A percentile compares a stretch with the other conserved stretches of the same genome.
Conservation (phyloP, 2,888 invertebrate species). For the Galerucella pusilla region DNA sequence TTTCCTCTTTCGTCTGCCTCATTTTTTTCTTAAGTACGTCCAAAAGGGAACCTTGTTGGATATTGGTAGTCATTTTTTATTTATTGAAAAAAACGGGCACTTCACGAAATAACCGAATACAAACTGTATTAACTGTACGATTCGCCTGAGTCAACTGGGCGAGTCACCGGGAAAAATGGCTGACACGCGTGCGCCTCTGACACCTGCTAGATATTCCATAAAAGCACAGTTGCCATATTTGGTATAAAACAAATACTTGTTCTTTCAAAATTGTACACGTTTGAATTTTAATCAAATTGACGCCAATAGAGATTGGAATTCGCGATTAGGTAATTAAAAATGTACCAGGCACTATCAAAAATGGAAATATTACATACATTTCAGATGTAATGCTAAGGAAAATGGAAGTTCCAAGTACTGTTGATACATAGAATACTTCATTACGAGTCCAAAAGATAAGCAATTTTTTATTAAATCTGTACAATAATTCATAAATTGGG, state of each 20-base stretch:
- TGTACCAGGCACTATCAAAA: not conserved
- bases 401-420: no score
- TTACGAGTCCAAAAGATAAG: no score
- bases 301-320: not conserved
- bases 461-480: no score
- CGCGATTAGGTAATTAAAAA: not conserved
- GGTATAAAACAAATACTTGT: not conserved
- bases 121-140: conserved; percentile 29
- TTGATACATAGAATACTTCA: no score
- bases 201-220: conserved; percentile 51
- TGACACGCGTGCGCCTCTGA: conserved; percentile 58
- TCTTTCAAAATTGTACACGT: not conserved
- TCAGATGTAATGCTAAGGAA: no score
- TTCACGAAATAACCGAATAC: conserved; percentile 38
- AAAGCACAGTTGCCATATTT: conserved; percentile 22
- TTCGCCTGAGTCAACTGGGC: conserved; percentile 60
- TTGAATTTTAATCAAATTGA: not conserved
- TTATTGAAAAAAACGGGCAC: conserved; percentile 30
- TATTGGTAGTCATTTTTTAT: conserved; percentile 83
- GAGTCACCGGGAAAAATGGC: conserved; percentile 65
- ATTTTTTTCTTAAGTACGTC: conserved; percentile 99
- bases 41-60: conserved; percentile 92
- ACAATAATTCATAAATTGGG: no score
- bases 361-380: no score
- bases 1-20: conserved; percentile 98